Evolutionary conservation across 2,113 vertebrate species (phyloP), one percentile per base, ranked within the genome.

Genomic region (Salvelinus namaycush): DNA sequence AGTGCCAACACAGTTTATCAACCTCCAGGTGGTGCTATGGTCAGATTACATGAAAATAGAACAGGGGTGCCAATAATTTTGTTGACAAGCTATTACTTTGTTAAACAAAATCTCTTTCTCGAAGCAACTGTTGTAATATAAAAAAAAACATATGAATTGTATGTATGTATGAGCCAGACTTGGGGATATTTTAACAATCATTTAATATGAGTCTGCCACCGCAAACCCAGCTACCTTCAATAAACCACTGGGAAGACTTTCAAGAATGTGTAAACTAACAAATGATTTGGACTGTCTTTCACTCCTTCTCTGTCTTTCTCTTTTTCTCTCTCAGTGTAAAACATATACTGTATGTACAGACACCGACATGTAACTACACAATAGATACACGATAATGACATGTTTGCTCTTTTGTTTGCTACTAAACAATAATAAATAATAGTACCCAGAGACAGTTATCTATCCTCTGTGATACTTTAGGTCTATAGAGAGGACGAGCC

Each of bases 261-360:
- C 79, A 87, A 86, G 84, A 92, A 92, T 91, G 89, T 80, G 83
- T 83, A 81, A 90, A 86, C 85, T 83, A 83, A 81, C 83, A 85
- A 81, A 82, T 76, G 74, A 82, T 76, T 73, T 82, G 27, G 79
- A 84, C 62, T 76, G 67, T 81, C 57, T 70, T 2, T 72, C 74
- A 13, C 48, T 64, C 29, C 22, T 57, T 39, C 54, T 31, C 18
- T 34, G 67, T 71, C 57, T 60, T 60, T 67, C 0, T 34, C 7
- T 73, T 66, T 54, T 8, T n/a, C 67, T 68, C 2, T 39, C 29
- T n/a, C 59, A 24, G 22, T 62, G n/a, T 62, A n/a, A 62, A 22
- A 62, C 1, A 24, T 22, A 24, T 57, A 20, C 20, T 57, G n/a
- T 62, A 24, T 24, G 6, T 62, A n/a, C 57, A 14, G 51, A 54